phyloP scores from a whole-genome alignment of 2,888 invertebrate species.

The Tanaodytes sp. region DNA sequence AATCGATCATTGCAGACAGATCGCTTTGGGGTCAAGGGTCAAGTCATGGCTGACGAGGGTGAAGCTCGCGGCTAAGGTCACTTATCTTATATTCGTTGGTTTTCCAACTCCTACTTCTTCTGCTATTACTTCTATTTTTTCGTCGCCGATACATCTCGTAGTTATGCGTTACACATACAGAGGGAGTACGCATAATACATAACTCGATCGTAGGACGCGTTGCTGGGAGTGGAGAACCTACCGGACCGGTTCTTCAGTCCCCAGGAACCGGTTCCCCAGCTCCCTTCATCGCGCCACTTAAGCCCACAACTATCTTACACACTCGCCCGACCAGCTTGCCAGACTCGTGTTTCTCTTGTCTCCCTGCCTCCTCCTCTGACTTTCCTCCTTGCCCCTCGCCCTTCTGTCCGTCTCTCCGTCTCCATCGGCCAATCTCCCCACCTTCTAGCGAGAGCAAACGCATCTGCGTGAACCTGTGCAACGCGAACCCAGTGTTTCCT shows the following conservation, averaged over 20 bases:
- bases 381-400: constrained; percentile 24
- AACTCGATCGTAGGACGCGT: constrained; percentile 64
- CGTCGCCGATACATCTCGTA: constrained; percentile 62
- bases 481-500: constrained; percentile 61
- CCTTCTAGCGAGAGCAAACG: constrained; percentile 25
- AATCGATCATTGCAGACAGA: constrained; percentile 1
- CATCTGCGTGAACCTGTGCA: constrained; percentile 51
- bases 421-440: no score
- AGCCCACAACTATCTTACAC: constrained; percentile 46
- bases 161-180: constrained; percentile 68
- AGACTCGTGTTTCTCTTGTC: constrained; percentile 55
- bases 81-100: constrained; percentile 35
- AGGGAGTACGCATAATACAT: constrained; percentile 61
- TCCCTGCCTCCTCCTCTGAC: no score
- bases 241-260: constrained; percentile 66
- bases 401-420: no score
- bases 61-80: constrained; percentile 63
- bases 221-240: constrained; percentile 68
- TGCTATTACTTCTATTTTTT: no score
- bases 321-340: constrained; percentile 42
- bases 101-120: no score
- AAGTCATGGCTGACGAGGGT: constrained; percentile 57
- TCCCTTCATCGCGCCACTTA: constrained; percentile 49
- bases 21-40: constrained; percentile 26
- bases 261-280: constrained; percentile 46